A percentile compares a stretch with the other conserved stretches of the same genome.
Evolutionary conservation across 2,888 invertebrate genomes (phyloP).

Genomic region (Hirtodrosophila duncani): DNA sequence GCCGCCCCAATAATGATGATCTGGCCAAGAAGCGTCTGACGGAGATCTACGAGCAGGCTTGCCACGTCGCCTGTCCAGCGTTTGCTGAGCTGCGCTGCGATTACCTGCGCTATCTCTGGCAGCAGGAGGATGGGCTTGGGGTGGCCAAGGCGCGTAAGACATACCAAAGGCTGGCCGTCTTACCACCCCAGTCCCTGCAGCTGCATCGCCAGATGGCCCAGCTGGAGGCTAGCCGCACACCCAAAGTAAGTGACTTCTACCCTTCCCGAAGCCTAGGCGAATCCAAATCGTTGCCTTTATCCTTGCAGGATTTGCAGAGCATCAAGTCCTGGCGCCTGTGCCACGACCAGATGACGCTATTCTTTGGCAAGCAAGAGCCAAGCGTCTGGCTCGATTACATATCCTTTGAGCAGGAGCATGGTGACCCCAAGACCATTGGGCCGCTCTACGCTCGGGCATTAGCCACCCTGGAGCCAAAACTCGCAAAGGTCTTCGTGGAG

Average conservation of each 20-base stretch:
- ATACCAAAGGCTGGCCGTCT: constrained; percentile 82
- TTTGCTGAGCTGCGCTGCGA: constrained; percentile 67
- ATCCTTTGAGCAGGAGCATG: constrained; percentile 83
- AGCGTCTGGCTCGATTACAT: constrained; percentile 87
- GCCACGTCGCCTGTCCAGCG: constrained; percentile 51
- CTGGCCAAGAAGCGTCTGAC: constrained; percentile 52
- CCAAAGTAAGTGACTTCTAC: constrained; percentile 18
- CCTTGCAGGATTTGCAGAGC: constrained; percentile 71
- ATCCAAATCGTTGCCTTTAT: no score
- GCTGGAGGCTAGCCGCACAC: constrained; percentile 74
- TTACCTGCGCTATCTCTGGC: constrained; percentile 60
- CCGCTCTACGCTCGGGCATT: constrained; percentile 83
- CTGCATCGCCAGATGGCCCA: constrained; percentile 82
- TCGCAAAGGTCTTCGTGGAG: constrained; percentile 46
- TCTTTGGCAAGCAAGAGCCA: constrained; percentile 83
- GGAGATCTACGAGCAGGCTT: constrained; percentile 66
- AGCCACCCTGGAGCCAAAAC: constrained; percentile 79
- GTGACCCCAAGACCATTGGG: constrained; percentile 80
- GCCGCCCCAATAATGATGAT: constrained; percentile 58
- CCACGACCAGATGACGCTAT: constrained; percentile 82
- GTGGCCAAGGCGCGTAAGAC: constrained; percentile 81
- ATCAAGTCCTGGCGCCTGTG: constrained; percentile 81
- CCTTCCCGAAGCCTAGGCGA: neutral
- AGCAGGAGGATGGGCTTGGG: constrained; percentile 65
- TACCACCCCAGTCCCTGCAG: constrained; percentile 81